A percentile compares a stretch with the other conserved stretches of the same genome.
Evolutionary conservation across 1,140 invertebrate species (phyloP).

Genomic region (Orchesella cincta): DNA sequence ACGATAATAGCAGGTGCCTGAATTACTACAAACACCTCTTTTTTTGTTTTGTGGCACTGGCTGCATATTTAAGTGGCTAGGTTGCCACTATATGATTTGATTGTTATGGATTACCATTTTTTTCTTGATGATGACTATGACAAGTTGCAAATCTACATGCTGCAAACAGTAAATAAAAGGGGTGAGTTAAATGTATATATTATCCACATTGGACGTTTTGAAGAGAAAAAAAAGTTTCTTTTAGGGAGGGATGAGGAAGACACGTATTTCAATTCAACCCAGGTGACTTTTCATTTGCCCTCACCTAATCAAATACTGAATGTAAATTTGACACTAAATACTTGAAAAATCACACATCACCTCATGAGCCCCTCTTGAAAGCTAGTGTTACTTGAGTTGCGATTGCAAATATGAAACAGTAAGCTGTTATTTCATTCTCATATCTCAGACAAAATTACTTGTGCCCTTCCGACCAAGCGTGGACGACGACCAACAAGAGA

Average conservation of each 20-base stretch:
- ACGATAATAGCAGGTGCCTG: constrained; percentile 26
- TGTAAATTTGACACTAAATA: neutral
- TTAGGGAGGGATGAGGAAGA: too few species aligned
- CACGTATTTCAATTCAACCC: neutral
- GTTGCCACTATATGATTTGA: constrained; percentile 15
- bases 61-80: constrained; percentile 15
- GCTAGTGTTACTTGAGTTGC: too few species aligned
- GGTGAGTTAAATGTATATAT: neutral
- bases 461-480: too few species aligned
- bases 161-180: neutral
- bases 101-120: constrained; percentile 22
- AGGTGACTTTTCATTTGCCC: neutral
- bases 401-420: too few species aligned
- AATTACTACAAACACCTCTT: constrained; percentile 22
- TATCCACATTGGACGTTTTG: neutral
- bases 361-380: too few species aligned
- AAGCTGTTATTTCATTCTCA: too few species aligned
- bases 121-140: too few species aligned
- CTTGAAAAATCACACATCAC: too few species aligned
- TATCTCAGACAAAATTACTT: too few species aligned
- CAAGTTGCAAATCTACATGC: constrained; percentile 21
- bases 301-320: neutral
- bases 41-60: constrained; percentile 11
- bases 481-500: too few species aligned
- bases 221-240: too few species aligned